Conservation (phyloP, 1,140 invertebrate genomes). For the Caenorhabditis brenneri region DNA sequence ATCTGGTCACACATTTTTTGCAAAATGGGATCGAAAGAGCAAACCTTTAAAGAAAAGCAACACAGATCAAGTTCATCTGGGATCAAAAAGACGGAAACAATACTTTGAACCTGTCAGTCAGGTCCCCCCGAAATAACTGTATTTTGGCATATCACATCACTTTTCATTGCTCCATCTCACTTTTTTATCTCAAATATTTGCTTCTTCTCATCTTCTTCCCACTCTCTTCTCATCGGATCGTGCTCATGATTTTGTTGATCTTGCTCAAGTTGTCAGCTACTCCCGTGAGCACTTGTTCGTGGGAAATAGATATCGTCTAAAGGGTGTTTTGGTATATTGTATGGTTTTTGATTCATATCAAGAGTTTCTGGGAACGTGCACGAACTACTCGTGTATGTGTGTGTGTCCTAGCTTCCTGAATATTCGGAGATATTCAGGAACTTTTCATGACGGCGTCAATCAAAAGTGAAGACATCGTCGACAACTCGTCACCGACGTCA, state of each 20-base stretch:
- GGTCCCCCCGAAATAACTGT: background rate
- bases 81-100: background rate
- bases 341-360: background rate
- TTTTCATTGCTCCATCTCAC: background rate
- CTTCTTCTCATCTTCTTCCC: background rate
- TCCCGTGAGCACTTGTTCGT: conserved; percentile 23
- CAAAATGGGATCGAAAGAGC: background rate
- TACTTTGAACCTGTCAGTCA: conserved; percentile 27
- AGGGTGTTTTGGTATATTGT: no score
- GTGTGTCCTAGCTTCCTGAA: background rate
- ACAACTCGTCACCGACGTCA: background rate
- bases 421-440: conserved; percentile 18
- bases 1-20: background rate
- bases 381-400: background rate
- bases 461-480: background rate
- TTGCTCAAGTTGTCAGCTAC: conserved; percentile 36
- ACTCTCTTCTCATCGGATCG: background rate
- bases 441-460: background rate
- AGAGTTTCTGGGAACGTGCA: background rate
- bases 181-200: conserved; percentile 10
- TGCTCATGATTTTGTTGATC: conserved; percentile 28
- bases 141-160: conserved; percentile 14
- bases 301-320: conserved; percentile 19
- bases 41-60: background rate
- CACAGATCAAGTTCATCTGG: background rate